Evolutionary conservation across 2,113 vertebrate species (phyloP), one percentile per base, ranked within the genome.

Genomic region (Uria aalge): DNA sequence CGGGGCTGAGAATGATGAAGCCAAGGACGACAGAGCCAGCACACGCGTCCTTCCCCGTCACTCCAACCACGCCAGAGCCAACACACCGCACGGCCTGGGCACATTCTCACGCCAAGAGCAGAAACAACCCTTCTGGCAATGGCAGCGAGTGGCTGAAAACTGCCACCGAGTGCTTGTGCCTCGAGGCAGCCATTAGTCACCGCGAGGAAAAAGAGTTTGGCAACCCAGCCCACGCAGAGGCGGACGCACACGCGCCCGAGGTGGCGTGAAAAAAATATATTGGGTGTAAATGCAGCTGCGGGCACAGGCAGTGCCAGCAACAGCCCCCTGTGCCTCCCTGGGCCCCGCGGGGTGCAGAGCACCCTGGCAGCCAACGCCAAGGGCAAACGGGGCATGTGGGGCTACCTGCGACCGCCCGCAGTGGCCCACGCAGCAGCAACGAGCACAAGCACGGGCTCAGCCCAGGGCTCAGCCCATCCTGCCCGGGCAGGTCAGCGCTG

Each of bases 171-270:
- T 6, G 66, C 53, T 38, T 12, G 15, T 62, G 71, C 86, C 78
- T n/a, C 0, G 18, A 15, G 69, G 64, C 75, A 78, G 56, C 94
- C 53, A 0, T 16, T 2, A 17, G 52, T 26, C 48, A 8, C 53
- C 1, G 8, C 0, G 3, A 62, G 55, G 50, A 48, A 8, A 43
- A 15, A 32, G 57, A 20, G 15, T 24, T 43, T 52, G 2, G 3
- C 59, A 66, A 7, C 74, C 60, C 67, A 22, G 62, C 19, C 47
- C 63, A 3, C 0, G 0, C 22, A 15, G 43, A 55, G 23, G 41
- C 1, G 72, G 59, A 53, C 0, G 1, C 40, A 41, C 43, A 1
- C 0, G 0, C 0, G 2, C 24, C 38, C 1, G 1, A 15, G 52
- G 5, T 2, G 40, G 43, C 59, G n/a, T 8, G 1, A 36, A 23